Base-by-base conservation (phyloP, 2,797 vertebrate species). In the Valencia hispanica region DNA sequence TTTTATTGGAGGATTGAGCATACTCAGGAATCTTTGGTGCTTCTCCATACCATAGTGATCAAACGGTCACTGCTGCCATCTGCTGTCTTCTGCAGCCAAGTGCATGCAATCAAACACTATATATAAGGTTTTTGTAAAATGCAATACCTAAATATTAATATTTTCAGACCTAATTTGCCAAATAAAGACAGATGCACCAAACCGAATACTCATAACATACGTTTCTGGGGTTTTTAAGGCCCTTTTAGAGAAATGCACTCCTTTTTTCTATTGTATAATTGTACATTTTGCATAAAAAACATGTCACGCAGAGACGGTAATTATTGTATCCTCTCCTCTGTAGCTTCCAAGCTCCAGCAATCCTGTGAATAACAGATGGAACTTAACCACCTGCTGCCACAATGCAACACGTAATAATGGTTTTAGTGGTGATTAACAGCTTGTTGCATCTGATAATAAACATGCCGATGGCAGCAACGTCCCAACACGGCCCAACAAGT, bases 41-140 rank as follows among this genome's bases (percentile, higher is more conserved):
- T 41, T 5, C 36, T 43, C 22, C 11, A 25, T n/a, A 22, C 25
- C 36, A 14, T n/a, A 25, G 17, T 41, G 4, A 65, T 15, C 22
- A 3, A 66, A 43, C 57, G 53, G 45, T 79, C 76, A 51, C 68
- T 89, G 83, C 88, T 90, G 86, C 83, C 89, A 84, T 76, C 91
- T 91, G 17, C 70, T 88, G 90, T 57, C 61, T 1, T 0, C 25
- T 68, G 69, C 20, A n/a, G 14, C 2, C 30, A 76, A 86, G 51
- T 74, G 83, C 84, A 65, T 22, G 34, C 20, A 65, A 25, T 22
- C 14, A 34, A 32, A 55, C 53, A 18, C 2, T 32, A 61, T 34
- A 22, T 11, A 0, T 1, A 25, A 17, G 34, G 10, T 39, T 65
- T 65, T 39, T 5, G 61, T 65, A 22, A 39, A 65, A 39, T 22